These are phyloP conservation scores for Tor tambroides DNA, from an alignment of 2,113 vertebrate genomes.

Conservation along the genomic window DNA sequence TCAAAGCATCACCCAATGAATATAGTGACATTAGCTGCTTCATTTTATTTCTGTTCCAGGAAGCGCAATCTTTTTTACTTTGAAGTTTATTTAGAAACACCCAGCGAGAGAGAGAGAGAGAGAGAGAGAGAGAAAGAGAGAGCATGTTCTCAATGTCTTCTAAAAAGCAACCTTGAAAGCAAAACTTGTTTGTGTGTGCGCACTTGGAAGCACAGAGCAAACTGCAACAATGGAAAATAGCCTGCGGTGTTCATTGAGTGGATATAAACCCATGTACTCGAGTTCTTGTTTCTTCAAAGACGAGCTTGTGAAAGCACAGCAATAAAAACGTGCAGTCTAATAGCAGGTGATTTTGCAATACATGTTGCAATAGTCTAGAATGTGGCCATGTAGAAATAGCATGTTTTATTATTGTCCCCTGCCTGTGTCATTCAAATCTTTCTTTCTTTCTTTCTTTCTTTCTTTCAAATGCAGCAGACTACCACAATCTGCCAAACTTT, in stretches of 20 bases:
- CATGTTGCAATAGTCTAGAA: slow-evolving; percentile 50
- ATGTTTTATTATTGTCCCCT: slow-evolving; percentile 12
- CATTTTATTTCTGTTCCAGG: slow-evolving; percentile 18
- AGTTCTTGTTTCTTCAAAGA: slow-evolving; percentile 37
- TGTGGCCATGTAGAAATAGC: not conserved
- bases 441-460: not conserved
- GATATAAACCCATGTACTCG: slow-evolving; percentile 9
- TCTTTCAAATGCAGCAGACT: not conserved
- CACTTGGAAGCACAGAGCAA: slow-evolving; percentile 12
- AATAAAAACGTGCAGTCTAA: slow-evolving; percentile 32
- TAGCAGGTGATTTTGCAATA: slow-evolving; percentile 52
- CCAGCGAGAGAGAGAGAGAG: not conserved
- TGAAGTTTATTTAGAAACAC: slow-evolving; percentile 28
- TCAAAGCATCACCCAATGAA: not conserved
- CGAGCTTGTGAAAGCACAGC: slow-evolving; percentile 48
- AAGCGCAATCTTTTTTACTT: slow-evolving; percentile 5
- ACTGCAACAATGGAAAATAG: slow-evolving; percentile 50
- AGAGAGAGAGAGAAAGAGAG: not conserved
- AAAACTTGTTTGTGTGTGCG: slow-evolving; percentile 17
- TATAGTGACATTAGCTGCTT: slow-evolving; percentile 8
- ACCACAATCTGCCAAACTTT: not conserved
- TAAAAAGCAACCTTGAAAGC: slow-evolving; percentile 10
- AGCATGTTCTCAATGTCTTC: slow-evolving; percentile 10
- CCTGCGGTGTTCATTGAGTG: slow-evolving; percentile 39
- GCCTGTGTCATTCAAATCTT: not conserved